Evolutionary conservation across 2,113 vertebrate species (phyloP), one percentile per base, ranked within the genome.

Genomic region (Chaetura pelagica): DNA sequence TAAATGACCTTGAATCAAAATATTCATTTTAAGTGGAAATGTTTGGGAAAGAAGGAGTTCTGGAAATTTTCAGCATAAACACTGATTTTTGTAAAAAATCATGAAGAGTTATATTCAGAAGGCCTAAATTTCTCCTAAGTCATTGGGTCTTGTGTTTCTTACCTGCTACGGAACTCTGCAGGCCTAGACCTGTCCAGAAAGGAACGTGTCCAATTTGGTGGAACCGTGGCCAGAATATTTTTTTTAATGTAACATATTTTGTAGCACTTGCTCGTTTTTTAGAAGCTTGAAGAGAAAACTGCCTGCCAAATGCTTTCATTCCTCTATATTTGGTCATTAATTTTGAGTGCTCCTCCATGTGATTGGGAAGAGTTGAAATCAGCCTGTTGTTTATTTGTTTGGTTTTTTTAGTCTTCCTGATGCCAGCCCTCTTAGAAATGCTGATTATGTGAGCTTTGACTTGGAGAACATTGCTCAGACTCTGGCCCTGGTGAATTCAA

Each of bases 1-100:
- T 89, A 81, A 96, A 89, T 92, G 66, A 95, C 30, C 68, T 88
- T 87, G 82, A 96, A 76, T 73, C 29, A 75, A 93, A 95, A 96
- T 95, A 96, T 55, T 96, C 67, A 46, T 96, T 96, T 97, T 85
- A 95, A 86, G 51, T 94, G 87, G 61, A 35, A 94, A 59, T 85
- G 34, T 91, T 95, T 88, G 77, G 35, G 91, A 57, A 94, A 94
- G 73, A 95, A 89, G 90, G 18, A 57, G 77, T 89, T 93, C 93
- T 96, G 90, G 94, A 95, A 84, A 93, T 92, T 94, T 94, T 96
- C 72, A 85, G 71, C 66, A 91, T 93, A 90, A 84, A 79, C 71
- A 92, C 24, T 91, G 49, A 30, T 81, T 83, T 80, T 79, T 85
- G 30, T 71, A 85, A 94, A 90, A 94, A 82, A 67, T 0, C 69